A percentile compares a stretch with the other conserved stretches of the same genome.
These are phyloP conservation scores for Natrix natrix DNA, from an alignment of 2,797 vertebrate species.

Conservation along the genomic window DNA sequence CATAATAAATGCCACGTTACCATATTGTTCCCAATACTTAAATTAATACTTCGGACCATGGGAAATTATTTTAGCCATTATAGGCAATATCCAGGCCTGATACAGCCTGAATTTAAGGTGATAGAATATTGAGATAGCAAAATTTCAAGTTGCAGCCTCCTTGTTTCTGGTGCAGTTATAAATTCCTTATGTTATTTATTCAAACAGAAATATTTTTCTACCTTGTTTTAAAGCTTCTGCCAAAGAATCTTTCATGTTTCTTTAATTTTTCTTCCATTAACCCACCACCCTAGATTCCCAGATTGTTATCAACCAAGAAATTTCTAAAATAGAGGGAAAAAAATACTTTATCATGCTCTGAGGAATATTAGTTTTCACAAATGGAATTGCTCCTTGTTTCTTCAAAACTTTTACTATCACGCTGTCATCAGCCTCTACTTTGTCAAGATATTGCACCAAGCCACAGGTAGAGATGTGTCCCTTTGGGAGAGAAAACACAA, in stretches of 20 bases:
- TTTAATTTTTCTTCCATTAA: not conserved
- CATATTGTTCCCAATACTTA: not conserved
- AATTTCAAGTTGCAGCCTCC: not conserved
- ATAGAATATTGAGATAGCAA: not conserved
- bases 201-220: not conserved
- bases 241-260: not conserved
- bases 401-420: slow-evolving; percentile 78
- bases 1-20: not conserved
- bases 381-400: slow-evolving; percentile 81
- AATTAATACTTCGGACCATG: not conserved
- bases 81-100: not conserved
- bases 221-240: not conserved
- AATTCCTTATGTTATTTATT: too few relatives aligned
- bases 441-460: slow-evolving; percentile 61
- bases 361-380: slow-evolving; percentile 79
- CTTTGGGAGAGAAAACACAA: slow-evolving; percentile 44
- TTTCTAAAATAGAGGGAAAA: not conserved
- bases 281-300: not conserved
- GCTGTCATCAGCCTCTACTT: slow-evolving; percentile 64
- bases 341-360: slow-evolving; percentile 76
- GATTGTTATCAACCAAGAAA: not conserved
- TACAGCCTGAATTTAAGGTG: not conserved
- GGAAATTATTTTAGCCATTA: not conserved
- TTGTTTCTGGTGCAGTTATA: not conserved
- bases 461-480: slow-evolving; percentile 71